phyloP scores from a whole-genome alignment of 2,113 vertebrate species.

The Pluvialis apricaria region DNA sequence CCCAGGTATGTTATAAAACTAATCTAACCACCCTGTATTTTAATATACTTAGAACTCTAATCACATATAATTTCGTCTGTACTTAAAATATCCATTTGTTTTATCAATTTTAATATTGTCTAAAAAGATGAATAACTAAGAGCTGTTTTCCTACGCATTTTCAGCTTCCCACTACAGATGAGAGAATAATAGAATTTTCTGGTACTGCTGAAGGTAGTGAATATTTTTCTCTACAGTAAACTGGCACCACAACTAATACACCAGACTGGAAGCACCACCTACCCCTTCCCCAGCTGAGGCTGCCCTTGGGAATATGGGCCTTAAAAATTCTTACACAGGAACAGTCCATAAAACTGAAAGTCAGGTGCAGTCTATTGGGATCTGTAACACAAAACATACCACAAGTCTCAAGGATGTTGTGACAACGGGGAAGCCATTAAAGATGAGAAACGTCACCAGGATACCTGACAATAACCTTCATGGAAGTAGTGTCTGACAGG shows the following conservation, averaged over 20 bases:
- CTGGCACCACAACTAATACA: background rate
- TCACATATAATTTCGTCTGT: background rate
- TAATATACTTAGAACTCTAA: conserved; percentile 12
- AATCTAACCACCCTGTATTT: background rate
- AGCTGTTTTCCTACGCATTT: conserved; percentile 5
- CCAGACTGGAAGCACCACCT: background rate
- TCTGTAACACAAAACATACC: background rate
- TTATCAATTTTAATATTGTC: conserved; percentile 48
- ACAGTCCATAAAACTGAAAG: background rate
- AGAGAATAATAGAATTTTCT: background rate
- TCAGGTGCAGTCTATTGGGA: background rate
- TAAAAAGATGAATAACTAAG: conserved; percentile 48
- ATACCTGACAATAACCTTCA: background rate
- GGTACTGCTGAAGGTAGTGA: background rate
- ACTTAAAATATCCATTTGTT: conserved; percentile 48
- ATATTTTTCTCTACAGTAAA: background rate
- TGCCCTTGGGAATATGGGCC: background rate
- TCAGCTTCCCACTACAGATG: background rate
- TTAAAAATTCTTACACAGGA: background rate
- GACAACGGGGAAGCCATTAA: background rate
- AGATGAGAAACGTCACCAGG: background rate
- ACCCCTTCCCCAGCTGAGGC: background rate
- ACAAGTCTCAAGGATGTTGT: background rate
- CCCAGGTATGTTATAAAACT: background rate
- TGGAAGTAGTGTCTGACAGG: background rate